These are phyloP conservation scores for Crotalus horridus DNA, from an alignment of 2,113 vertebrate genomes.

Conservation along the genomic window DNA sequence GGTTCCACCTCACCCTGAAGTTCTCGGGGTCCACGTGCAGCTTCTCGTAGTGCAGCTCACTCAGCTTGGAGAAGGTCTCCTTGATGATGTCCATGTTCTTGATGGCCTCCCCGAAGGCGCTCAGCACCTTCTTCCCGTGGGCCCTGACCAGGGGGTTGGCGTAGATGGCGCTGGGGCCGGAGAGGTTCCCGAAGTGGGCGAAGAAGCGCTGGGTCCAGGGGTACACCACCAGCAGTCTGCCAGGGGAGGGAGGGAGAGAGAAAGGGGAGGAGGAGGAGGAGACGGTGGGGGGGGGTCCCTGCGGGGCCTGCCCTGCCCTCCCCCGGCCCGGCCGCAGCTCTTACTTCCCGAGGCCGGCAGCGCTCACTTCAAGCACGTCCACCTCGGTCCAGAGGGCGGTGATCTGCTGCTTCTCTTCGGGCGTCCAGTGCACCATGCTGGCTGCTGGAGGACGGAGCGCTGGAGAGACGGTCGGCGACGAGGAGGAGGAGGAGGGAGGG, in stretches of 20 bases:
- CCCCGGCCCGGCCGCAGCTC: neutral
- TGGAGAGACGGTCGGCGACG: neutral
- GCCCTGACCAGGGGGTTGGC: conserved; percentile 72
- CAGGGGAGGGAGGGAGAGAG: neutral
- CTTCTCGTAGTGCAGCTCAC: conserved; percentile 81
- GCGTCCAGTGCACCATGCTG: conserved; percentile 70
- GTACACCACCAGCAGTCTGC: conserved; percentile 76
- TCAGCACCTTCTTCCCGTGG: conserved; percentile 79
- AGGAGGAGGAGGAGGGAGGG: neutral
- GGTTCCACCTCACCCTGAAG: conserved; percentile 59
- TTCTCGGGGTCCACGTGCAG: conserved; percentile 85
- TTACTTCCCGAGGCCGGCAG: conserved; percentile 58
- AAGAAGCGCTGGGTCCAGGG: conserved; percentile 84
- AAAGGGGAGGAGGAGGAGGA: rapidly evolving
- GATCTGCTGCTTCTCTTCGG: conserved; percentile 56
- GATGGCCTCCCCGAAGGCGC: conserved; percentile 75
- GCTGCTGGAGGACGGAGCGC: neutral
- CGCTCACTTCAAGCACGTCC: conserved; percentile 1
- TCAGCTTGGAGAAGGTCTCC: conserved; percentile 72
- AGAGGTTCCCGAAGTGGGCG: conserved; percentile 77
- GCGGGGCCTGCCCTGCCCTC: neutral
- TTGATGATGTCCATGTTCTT: conserved; percentile 81
- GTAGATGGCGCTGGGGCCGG: conserved; percentile 66
- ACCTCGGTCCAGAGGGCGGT: conserved; percentile 46
- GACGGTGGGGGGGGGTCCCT: rapidly evolving